Evolutionary conservation across 2,797 vertebrate species (phyloP), one percentile per base, ranked within the genome.

Genomic region (Nasua narica): DNA sequence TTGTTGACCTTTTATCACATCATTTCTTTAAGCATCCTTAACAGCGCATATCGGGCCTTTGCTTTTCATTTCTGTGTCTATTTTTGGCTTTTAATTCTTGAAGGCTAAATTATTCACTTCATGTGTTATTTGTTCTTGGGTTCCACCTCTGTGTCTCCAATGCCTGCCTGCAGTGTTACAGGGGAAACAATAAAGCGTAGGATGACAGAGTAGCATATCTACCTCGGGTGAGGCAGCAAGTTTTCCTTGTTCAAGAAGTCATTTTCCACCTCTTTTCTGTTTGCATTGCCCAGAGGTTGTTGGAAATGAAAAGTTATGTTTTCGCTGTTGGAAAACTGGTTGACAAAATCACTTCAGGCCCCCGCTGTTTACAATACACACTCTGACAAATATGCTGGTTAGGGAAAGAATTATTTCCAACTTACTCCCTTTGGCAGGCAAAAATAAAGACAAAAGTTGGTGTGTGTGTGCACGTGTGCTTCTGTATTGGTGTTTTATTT

Each of bases 271-370:
- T 87, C 37, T 74, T 16, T 82, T 92, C 89, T 50, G n/a, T 84
- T 93, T 97, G 19, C 60, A 77, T 70, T 95, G 88, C 90, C 77
- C 81, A 96, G 84, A 96, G 69, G 56, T 94, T 92, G 52, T 89
- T 96, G 91, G 0, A 12, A 97, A 87, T 83, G 85, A 91, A 91
- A 97, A 96, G 91, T 94, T 96, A 93, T 96, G 85, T 96, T 97
- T 97, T 96, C 93, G 85, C 95, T 94, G 94, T 70, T 96, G 94
- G 93, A 97, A 97, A 90, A 92, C 78, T 94, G 43, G 93, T 93
- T 95, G 96, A 96, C 90, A 97, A 97, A 97, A 97, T 97, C 94
- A 95, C 95, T 95, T 95, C 87, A 69, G 85, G 43, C 65, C 88
- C 94, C 93, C 11, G 78, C 88, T 98, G 92, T 89, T 97, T 92